Evolutionary conservation across 2,888 invertebrate species (phyloP).

Genomic region (Amiota communis): DNA sequence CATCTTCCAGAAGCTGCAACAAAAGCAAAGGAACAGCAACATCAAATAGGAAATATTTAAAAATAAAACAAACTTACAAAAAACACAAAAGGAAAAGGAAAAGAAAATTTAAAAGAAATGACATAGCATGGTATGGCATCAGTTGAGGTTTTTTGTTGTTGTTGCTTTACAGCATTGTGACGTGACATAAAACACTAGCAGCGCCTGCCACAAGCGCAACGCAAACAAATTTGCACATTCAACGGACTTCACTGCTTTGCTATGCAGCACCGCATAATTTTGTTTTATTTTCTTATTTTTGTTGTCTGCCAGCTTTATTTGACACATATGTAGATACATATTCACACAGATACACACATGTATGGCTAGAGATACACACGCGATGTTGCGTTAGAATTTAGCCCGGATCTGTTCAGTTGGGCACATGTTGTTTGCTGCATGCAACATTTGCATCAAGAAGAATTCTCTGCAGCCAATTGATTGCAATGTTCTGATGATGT

Average conservation of each 20-base stretch:
- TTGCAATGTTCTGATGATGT: neutral
- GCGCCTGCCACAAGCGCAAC: neutral
- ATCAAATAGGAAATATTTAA: neutral
- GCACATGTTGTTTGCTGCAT: neutral
- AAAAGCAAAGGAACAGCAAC: too few relatives aligned
- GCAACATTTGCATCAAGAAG: slow-evolving; percentile 16
- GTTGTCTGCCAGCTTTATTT: neutral
- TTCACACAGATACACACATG: neutral
- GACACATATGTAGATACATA: neutral
- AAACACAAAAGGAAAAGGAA: neutral
- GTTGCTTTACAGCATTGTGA: neutral
- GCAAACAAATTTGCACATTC: slow-evolving; percentile 9
- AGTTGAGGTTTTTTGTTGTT: too few relatives aligned
- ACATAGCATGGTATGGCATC: too few relatives aligned
- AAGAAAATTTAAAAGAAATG: neutral
- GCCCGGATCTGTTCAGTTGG: neutral
- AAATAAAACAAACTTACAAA: slow-evolving; percentile 3
- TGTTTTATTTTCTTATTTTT: neutral
- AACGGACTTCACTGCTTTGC: neutral
- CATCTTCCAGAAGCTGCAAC: too few relatives aligned
- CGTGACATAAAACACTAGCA: slow-evolving; percentile 18
- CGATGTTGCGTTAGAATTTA: slow-evolving; percentile 1
- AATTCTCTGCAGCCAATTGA: slow-evolving; percentile 4
- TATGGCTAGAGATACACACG: slow-evolving; percentile 5
- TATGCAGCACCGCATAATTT: neutral